Percentiles rank a stretch among this genome's conserved stretches.
Evolutionary conservation across 2,113 vertebrate genomes (phyloP).

Genomic region (Lanius collurio): DNA sequence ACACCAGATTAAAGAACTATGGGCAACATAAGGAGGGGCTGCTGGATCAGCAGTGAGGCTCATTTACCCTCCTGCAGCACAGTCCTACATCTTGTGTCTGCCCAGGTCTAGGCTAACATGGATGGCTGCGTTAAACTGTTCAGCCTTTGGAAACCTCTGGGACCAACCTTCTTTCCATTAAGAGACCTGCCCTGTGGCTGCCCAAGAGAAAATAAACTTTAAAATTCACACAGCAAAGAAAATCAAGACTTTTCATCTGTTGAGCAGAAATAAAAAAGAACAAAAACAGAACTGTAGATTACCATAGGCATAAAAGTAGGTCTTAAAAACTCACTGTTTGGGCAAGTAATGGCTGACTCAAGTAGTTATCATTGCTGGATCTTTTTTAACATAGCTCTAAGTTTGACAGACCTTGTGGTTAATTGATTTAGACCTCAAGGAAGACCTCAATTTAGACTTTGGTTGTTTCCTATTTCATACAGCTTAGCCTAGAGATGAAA

Average conservation of each 20-base stretch:
- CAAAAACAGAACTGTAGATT: neutral
- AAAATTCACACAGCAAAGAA: neutral
- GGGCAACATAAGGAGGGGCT: rapidly evolving
- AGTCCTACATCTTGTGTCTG: neutral
- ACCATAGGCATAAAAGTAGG: neutral
- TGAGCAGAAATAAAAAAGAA: neutral
- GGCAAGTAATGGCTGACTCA: neutral
- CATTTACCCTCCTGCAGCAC: rapidly evolving
- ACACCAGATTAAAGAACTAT: rapidly evolving
- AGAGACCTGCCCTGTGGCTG: neutral
- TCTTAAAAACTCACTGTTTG: neutral
- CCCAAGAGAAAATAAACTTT: neutral
- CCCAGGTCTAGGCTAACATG: neutral
- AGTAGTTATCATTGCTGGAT: neutral
- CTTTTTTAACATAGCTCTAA: neutral
- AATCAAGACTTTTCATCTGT: neutral
- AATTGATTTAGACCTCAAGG: constrained; percentile 41
- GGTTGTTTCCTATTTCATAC: neutral
- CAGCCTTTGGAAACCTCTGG: neutral
- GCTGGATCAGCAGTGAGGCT: rapidly evolving
- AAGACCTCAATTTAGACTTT: constrained; percentile 5
- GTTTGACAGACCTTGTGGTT: neutral
- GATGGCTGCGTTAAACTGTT: rapidly evolving
- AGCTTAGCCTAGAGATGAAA: neutral
- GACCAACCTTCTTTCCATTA: neutral